These are phyloP conservation scores for Bubo blakistoni DNA, from an alignment of 2,113 vertebrate species.

Conservation along the genomic window DNA sequence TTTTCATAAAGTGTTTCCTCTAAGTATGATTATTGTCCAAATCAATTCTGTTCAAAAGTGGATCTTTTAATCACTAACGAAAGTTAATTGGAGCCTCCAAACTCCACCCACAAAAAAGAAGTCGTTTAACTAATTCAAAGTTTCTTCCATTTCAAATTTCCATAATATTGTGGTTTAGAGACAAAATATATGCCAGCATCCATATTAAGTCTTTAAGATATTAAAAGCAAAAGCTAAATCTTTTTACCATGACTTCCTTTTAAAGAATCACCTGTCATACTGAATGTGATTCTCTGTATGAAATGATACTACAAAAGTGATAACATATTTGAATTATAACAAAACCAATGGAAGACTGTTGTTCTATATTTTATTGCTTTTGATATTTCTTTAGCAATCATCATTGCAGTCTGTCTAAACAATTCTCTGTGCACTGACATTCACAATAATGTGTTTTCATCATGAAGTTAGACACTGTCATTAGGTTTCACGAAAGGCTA, in stretches of 20 bases:
- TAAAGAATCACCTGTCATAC: constrained; percentile 24
- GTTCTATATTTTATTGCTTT: constrained; percentile 64
- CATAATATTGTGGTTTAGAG: background rate
- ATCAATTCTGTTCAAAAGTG: background rate
- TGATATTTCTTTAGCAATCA: constrained; percentile 64
- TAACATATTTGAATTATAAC: constrained; percentile 52
- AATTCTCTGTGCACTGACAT: constrained; percentile 74
- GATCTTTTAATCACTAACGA: background rate
- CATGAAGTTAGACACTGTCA: constrained; percentile 64
- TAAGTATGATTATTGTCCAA: background rate
- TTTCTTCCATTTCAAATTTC: background rate
- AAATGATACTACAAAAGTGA: constrained; percentile 16
- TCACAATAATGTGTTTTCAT: constrained; percentile 72
- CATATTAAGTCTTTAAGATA: constrained; percentile 5
- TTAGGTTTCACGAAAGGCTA: constrained; percentile 59
- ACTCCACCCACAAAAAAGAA: background rate
- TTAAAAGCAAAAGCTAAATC: background rate
- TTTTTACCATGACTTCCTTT: background rate
- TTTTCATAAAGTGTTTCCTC: background rate
- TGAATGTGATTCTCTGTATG: background rate
- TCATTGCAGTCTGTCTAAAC: constrained; percentile 66
- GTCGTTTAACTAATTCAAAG: background rate
- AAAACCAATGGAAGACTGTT: constrained; percentile 46
- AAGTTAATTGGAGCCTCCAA: background rate
- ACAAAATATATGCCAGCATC: background rate